Base-by-base conservation (phyloP, 2,113 vertebrate species). In the Saccopteryx bilineata region DNA sequence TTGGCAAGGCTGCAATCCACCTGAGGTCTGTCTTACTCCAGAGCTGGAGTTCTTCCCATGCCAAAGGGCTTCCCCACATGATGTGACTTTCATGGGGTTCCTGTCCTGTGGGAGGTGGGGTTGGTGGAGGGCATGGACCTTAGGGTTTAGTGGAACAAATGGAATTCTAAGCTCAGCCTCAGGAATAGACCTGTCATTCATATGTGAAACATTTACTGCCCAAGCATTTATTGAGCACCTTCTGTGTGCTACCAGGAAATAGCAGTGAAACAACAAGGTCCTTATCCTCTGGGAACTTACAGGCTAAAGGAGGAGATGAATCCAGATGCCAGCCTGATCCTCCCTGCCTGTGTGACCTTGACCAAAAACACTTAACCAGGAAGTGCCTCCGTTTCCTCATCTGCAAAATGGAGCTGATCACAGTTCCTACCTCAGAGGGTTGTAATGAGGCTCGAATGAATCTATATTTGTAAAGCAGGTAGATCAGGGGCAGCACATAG, bases 261-360 rank as follows among this genome's bases (percentile, higher is more conserved):
- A 24, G 0, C 21, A 2, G 10, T 14, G 78, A 68, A 19, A 12
- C 23, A 13, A 2, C 0, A 9, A 23, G 11, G 1, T 23, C 39
- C 50, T 71, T 13, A n/a, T 54, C 61, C 48, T 8, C 66, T 10
- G 26, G 14, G 18, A 52, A 13, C 28, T 72, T 39, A n/a, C 52
- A 19, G 63, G 19, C 10, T 23, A 28, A 61, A 76, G 31, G 10
- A 7, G 6, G 15, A 65, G 63, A 79, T 9, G 13, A 26, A 48
- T 28, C 6, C 17, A 52, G 12, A 21, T 33, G 24, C 80, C 66
- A 50, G 87, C n/a, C 71, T 82, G 10, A 9, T 46, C 6, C 14
- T 79, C 69, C 14, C 39, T 39, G 17, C 26, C 58, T 26, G 33
- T n/a, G 46, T 81, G 79, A 48, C 72, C 58, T 68, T 71, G 89